A percentile compares a stretch with the other conserved stretches of the same genome.
Conservation (phyloP, 2,888 invertebrate genomes). For the Argyra leucocephala region DNA sequence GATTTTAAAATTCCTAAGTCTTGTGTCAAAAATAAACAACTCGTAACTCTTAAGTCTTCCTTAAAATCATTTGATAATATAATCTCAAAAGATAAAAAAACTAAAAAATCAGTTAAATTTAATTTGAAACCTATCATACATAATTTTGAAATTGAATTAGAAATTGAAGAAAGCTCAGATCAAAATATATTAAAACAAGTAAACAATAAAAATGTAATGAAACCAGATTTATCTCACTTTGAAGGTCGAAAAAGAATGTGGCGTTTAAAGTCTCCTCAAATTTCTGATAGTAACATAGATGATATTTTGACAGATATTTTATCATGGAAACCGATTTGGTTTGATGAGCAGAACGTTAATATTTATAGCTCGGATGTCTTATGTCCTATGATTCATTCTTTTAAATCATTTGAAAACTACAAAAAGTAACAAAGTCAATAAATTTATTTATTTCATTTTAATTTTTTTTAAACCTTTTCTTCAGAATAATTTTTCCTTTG, state of each 20-base stretch:
- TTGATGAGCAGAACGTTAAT: conserved; percentile 48
- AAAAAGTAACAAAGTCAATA: conserved; percentile 41
- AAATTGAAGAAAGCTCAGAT: background rate
- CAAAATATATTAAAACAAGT: background rate
- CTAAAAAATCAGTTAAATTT: conserved; percentile 17
- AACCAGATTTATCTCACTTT: background rate
- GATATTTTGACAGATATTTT: conserved; percentile 51
- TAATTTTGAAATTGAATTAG: background rate
- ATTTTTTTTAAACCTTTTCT: conserved; percentile 14
- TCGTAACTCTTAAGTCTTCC: background rate
- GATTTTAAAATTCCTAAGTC: background rate
- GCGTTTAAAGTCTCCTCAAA: background rate
- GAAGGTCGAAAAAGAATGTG: background rate
- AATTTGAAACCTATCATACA: conserved; percentile 16
- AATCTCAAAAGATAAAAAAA: background rate
- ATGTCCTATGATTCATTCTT: conserved; percentile 48
- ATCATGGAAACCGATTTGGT: conserved; percentile 58
- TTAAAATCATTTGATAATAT: background rate
- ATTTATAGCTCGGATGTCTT: conserved; percentile 46
- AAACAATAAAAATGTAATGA: background rate
- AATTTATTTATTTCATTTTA: conserved; percentile 5
- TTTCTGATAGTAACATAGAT: conserved; percentile 32
- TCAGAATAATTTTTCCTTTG: conserved; percentile 34
- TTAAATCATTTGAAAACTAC: conserved; percentile 52
- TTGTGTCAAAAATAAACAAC: background rate